phyloP scores from a whole-genome alignment of 2,113 vertebrate species.

The Conger conger region DNA sequence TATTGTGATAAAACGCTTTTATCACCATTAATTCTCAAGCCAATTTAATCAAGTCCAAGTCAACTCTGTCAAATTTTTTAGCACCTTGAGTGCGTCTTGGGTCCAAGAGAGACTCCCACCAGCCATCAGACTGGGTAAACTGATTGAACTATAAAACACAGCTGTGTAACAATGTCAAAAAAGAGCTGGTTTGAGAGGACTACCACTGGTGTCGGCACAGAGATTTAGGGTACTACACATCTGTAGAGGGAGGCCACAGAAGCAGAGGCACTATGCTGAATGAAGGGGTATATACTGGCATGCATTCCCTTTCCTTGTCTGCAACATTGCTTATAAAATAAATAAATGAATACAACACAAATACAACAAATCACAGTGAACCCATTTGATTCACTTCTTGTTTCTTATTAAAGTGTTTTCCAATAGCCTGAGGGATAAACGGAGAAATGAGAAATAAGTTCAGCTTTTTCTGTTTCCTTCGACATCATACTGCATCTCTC shows the following conservation, averaged over 20 bases:
- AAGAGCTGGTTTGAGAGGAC: neutral
- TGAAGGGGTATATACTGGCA: neutral
- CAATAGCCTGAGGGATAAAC: conserved; percentile 25
- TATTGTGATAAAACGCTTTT: too few relatives aligned
- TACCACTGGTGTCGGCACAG: neutral
- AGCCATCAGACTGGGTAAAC: neutral
- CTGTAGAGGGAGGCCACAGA: neutral
- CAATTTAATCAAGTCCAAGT: too few relatives aligned
- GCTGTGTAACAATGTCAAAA: neutral
- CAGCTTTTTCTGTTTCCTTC: neutral
- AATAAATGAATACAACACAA: neutral
- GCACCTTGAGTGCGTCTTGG: too few relatives aligned
- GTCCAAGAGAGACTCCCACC: neutral
- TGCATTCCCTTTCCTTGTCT: neutral
- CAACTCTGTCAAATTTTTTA: too few relatives aligned
- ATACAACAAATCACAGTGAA: conserved; percentile 5
- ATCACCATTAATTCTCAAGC: too few relatives aligned
- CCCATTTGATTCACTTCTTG: conserved; percentile 3
- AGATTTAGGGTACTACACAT: neutral
- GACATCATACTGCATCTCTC: neutral
- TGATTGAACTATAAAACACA: neutral
- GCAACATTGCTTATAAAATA: conserved; percentile 3
- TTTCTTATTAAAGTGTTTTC: conserved; percentile 30
- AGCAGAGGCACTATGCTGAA: neutral
- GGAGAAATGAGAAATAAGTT: conserved; percentile 7